Base-by-base conservation (phyloP, 2,113 vertebrate genomes). In the Dicrurus megarhynchus region DNA sequence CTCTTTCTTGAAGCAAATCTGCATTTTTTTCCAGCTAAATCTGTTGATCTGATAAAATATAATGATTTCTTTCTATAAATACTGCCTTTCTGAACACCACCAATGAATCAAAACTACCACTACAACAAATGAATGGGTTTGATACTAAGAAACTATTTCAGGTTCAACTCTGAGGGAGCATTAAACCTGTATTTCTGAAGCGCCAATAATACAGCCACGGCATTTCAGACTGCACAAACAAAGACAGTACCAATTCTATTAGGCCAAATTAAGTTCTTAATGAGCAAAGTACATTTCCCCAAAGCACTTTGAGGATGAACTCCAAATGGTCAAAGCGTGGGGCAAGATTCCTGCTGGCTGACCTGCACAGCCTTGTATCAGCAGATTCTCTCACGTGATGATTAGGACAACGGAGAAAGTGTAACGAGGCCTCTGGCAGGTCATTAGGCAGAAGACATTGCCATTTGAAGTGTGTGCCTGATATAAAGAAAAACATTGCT, bases 381-480 rank as follows among this genome's bases (percentile, higher is more conserved):
- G 55, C 52, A 85, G 47, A 69, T 41, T 77, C 79, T 52, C 64
- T 46, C 44, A 8, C 11, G 1, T 2, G 11, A 24, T 0, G 5
- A 77, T 63, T 7, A 84, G 30, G 64, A 49, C 13, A 49, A 46
- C 0, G 42, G 8, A 55, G 55, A 83, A 83, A 69, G 67, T 3
- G 1, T 39, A 73, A 65, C 0, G 1, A 70, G 41, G 65, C 33
- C 71, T 88, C 39, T 0, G 1, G 80, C 69, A 47, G 76, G 59
- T 59, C 30, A 78, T 63, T 33, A 84, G 30, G 44, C 55, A 84
- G 33, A 80, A 76, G 23, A 69, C 32, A 14, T 3, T 33, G 55
- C 42, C 75, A 37, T 65, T 30, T 53, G 37, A 80, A 87, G 19
- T 6, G 23, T 3, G 1, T 26, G 21, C 47, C 30, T 68, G 14